Evolutionary conservation across 2,888 invertebrate species (phyloP), one percentile per base, ranked within the genome.

Genomic region (Chrysolina haemoptera): DNA sequence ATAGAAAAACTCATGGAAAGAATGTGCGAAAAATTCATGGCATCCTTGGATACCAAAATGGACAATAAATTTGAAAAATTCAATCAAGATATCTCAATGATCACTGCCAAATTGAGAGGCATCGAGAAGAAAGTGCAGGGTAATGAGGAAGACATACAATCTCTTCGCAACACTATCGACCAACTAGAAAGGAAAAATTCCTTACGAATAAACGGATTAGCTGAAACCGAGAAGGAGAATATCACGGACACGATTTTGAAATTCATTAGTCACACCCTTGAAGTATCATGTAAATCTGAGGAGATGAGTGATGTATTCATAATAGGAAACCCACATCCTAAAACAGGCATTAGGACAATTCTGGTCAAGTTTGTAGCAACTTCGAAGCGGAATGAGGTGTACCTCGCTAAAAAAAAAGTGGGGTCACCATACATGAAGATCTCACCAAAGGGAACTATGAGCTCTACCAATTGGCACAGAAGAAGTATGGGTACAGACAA

Each of bases 251-350:
- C 35, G 1, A 62, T 35, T 14, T 16, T 35, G 22, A 62, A 35
- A 62, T 62, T 62, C 62, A 62, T 62, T 35, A 62, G 27, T n/a
- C 1, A 62, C 12, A 35, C 40, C 62, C 62, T 62, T 40, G 35
- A 62, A 35, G 35, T 62, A 62, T 4, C 22, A 35, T 62, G 62
- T 62, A 35, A 62, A 11, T 40, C 62, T 35, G 40, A 27, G n/a
- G 35, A 62, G 6, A 62, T 62, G n/a, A n/a, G 62, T n/a, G 40
- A 62, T 62, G 62, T 62, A 35, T 62, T 35, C 62, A 62, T 35
- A 62, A 62, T 62, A 9, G 62, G n/a, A n/a, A 62, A 62, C 12
- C 62, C 35, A 62, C n/a, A 62, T 62, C 35, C 22, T 35, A 35
- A 62, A 35, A 35, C 59, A 14, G 59, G 59, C 8, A 10, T 18